Base-by-base conservation (phyloP, 2,797 vertebrate genomes). In the Lutjanus argentimaculatus region DNA sequence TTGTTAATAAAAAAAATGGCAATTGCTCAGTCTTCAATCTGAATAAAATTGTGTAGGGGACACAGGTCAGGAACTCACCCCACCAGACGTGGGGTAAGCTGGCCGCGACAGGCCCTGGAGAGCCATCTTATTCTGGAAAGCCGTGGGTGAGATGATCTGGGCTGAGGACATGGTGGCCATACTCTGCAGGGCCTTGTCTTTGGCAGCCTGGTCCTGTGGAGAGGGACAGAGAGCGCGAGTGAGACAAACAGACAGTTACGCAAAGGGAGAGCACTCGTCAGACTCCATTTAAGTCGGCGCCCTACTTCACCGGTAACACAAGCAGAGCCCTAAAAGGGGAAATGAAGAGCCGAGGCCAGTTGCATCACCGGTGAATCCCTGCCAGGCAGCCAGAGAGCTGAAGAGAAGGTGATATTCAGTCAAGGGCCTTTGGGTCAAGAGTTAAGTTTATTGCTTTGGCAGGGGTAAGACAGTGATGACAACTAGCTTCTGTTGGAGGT, bases 91-190 rank as follows among this genome's bases (percentile, higher is more conserved):
- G 88, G 96, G 95, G 84, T 97, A 97, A 79, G 97, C 90, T 16
- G 96, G 95, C 85, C 97, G 96, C 17, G 97, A 92, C 67, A 99
- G 96, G 70, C 96, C 96, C 90, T 97, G 96, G 82, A 97, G 95
- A 82, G 95, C 94, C 97, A 98, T 96, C 95, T 99, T 99, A 95
- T 96, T 98, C 91, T 98, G 97, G 92, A 98, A 98, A 92, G 97
- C 96, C 2, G 97, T 94, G 91, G 98, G 96, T 12, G 98, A 99
- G 95, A 99, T 96, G 93, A 99, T 98, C 96, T 99, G 98, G 25
- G 98, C 97, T 57, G 98, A 98, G 81, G 98, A 98, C 98, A 99
- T 97, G 89, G 95, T 96, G 91, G 98, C 97, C 97, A 99, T 98
- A 92, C 97, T 99, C 93, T 99, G 98, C 88, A 99, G 95, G 67